phyloP scores from a whole-genome alignment of 2,888 invertebrate genomes.

The Liposcelis brunnea region DNA sequence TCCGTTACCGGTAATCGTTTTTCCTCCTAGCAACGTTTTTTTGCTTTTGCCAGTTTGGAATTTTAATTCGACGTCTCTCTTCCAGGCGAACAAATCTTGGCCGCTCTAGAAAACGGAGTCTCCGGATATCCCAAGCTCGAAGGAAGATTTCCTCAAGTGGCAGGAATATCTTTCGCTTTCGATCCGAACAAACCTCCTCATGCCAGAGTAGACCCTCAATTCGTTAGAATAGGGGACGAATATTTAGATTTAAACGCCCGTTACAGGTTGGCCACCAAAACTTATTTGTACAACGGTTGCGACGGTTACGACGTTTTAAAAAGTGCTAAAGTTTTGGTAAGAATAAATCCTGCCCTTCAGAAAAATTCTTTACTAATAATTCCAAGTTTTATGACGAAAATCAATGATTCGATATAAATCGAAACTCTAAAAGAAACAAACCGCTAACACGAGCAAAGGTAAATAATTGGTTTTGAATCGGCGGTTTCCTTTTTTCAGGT shows the following conservation, averaged over 20 bases:
- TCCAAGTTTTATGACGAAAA: too few species aligned
- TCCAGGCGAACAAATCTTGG: slow-evolving; percentile 43
- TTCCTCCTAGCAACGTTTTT: neutral
- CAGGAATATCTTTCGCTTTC: slow-evolving; percentile 60
- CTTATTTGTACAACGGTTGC: slow-evolving; percentile 61
- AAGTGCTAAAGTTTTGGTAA: slow-evolving; percentile 53
- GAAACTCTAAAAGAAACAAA: too few species aligned
- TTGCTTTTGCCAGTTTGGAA: too few species aligned
- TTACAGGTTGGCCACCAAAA: slow-evolving; percentile 67
- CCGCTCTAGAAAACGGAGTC: slow-evolving; percentile 69
- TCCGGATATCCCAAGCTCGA: slow-evolving; percentile 73
- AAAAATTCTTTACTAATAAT: too few species aligned
- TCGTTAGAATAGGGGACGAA: slow-evolving; percentile 72
- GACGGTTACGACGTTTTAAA: slow-evolving; percentile 74
- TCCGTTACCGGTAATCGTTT: slow-evolving; percentile 39
- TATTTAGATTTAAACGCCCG: slow-evolving; percentile 50
- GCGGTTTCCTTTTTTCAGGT: slow-evolving; percentile 43
- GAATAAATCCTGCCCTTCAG: slow-evolving; percentile 20
- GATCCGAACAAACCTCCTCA: slow-evolving; percentile 53
- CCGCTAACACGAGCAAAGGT: too few species aligned
- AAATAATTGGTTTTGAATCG: too few species aligned
- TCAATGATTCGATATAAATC: too few species aligned
- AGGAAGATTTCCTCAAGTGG: slow-evolving; percentile 75
- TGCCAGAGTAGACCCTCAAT: slow-evolving; percentile 46
- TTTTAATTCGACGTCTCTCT: too few species aligned